Conservation (phyloP, 2,888 invertebrate species). For the Pseudococcus viburni region DNA sequence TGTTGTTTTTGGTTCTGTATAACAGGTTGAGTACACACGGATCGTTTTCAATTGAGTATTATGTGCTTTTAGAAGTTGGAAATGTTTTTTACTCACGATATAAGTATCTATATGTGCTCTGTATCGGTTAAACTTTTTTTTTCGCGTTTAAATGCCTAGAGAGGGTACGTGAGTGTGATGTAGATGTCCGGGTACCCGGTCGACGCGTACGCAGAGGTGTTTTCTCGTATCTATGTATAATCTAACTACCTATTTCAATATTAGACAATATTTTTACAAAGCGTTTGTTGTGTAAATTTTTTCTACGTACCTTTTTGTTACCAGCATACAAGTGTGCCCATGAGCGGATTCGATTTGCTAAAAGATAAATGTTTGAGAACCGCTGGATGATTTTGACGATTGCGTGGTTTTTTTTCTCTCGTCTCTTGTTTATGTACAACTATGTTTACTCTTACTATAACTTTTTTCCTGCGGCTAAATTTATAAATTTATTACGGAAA, state of each 20-base stretch:
- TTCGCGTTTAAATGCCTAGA: not conserved
- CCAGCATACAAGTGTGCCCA: slow-evolving; percentile 17
- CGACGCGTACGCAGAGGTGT: not conserved
- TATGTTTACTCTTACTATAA: slow-evolving; percentile 2
- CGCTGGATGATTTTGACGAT: slow-evolving; percentile 32
- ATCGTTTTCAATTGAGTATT: slow-evolving; percentile 41
- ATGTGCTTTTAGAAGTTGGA: slow-evolving; percentile 24
- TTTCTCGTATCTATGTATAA: slow-evolving; percentile 12
- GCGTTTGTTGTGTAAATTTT: slow-evolving; percentile 34
- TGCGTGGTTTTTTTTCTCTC: slow-evolving; percentile 4
- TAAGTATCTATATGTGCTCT: not conserved
- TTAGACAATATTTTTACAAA: slow-evolving; percentile 52
- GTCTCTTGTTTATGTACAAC: not conserved
- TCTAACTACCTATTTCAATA: slow-evolving; percentile 41
- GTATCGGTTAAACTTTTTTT: slow-evolving; percentile 3
- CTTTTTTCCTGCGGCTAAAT: slow-evolving; percentile 16
- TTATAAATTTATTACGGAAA: slow-evolving; percentile 10
- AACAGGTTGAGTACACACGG: slow-evolving; percentile 41
- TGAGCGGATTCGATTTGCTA: not conserved
- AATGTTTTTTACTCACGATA: slow-evolving; percentile 32
- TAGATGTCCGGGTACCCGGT: not conserved
- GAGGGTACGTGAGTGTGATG: not conserved
- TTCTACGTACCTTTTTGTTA: slow-evolving; percentile 46
- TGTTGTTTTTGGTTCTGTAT: slow-evolving; percentile 45
- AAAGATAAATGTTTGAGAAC: slow-evolving; percentile 36